A percentile compares a stretch with the other conserved stretches of the same genome.
These are phyloP conservation scores for Anniella stebbinsi DNA, from an alignment of 2,797 vertebrate species.

Conservation along the genomic window DNA sequence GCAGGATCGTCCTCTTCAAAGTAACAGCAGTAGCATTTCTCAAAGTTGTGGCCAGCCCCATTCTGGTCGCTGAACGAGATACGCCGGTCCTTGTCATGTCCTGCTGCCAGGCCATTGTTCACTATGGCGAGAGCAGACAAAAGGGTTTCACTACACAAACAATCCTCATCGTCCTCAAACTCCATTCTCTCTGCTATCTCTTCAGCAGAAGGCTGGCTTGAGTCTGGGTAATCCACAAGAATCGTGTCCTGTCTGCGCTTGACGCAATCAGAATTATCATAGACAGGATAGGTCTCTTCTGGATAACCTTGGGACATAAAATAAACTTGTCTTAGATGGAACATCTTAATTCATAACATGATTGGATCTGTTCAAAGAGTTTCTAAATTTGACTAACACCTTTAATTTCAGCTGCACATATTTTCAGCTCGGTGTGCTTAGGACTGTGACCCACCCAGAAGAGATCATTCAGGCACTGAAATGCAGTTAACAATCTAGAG, in stretches of 20 bases:
- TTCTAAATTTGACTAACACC: conserved; percentile 16
- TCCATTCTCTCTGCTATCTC: conserved; percentile 88
- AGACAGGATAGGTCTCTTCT: conserved; percentile 91
- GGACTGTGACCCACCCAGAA: too few relatives aligned
- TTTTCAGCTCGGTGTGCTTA: neutral
- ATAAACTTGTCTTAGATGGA: conserved; percentile 52
- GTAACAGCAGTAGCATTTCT: conserved; percentile 72
- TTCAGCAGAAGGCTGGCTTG: conserved; percentile 84
- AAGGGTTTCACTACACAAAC: conserved; percentile 57
- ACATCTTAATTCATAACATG: conserved; percentile 22
- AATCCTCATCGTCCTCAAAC: conserved; percentile 67
- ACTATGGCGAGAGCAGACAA: conserved; percentile 33
- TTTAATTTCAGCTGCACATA: neutral
- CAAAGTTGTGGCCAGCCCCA: conserved; percentile 65
- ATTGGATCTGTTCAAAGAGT: conserved; percentile 41
- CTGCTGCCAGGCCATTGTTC: conserved; percentile 35
- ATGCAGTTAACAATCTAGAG: neutral
- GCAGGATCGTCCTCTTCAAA: conserved; percentile 87
- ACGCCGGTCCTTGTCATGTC: conserved; percentile 72
- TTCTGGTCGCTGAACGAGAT: conserved; percentile 75
- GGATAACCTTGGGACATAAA: conserved; percentile 84
- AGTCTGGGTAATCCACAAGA: conserved; percentile 79
- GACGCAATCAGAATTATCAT: conserved; percentile 76
- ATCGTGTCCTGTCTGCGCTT: conserved; percentile 76
- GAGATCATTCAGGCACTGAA: neutral